phyloP scores from a whole-genome alignment of 2,888 invertebrate genomes.

The Clepsis dumicolana region DNA sequence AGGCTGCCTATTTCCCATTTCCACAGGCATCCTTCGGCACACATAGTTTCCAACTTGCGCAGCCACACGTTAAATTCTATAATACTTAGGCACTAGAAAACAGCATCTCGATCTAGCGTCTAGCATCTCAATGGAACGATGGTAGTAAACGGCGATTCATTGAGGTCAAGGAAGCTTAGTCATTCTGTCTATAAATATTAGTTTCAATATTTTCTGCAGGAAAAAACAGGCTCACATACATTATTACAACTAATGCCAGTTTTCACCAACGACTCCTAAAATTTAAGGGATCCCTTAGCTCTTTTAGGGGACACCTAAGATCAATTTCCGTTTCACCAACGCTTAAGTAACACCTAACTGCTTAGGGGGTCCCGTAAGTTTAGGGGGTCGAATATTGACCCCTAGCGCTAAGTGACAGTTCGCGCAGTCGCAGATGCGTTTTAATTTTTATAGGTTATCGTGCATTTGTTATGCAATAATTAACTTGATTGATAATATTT shows the following conservation, averaged over 20 bases:
- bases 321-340: no score
- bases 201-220: background rate
- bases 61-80: background rate
- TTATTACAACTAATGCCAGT: background rate
- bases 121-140: background rate
- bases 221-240: background rate
- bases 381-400: no score
- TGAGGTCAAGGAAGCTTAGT: background rate
- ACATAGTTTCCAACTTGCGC: background rate
- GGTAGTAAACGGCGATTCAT: background rate
- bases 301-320: no score
- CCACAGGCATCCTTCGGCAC: background rate
- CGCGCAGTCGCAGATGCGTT: no score
- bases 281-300: no score
- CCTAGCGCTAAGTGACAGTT: no score
- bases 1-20: background rate
- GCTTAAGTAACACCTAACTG: no score
- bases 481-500: no score
- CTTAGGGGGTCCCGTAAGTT: no score
- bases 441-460: no score
- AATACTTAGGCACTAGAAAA: background rate
- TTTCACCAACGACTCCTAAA: no score
- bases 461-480: no score
- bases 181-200: background rate
- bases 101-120: background rate